These are phyloP conservation scores for Pocota personata DNA, from an alignment of 2,888 invertebrate genomes.

Conservation along the genomic window DNA sequence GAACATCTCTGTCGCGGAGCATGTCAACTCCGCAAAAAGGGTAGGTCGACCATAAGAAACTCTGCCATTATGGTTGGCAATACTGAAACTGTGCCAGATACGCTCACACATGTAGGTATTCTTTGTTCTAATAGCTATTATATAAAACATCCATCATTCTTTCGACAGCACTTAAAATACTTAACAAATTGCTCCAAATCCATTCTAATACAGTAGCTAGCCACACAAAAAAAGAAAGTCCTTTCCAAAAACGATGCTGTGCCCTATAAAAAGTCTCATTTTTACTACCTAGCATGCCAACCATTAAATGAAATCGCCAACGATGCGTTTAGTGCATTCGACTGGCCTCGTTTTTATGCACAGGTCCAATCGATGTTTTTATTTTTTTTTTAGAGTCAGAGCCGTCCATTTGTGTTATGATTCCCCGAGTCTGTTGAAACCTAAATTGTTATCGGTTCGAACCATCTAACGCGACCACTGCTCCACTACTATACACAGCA, in stretches of 20 bases:
- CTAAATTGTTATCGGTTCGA: conserved; percentile 56
- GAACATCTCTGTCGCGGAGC: no score
- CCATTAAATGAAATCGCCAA: conserved; percentile 44
- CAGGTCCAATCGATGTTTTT: neutral
- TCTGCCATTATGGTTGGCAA: no score
- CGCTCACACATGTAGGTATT: no score
- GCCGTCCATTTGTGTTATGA: conserved; percentile 56
- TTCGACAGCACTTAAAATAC: conserved; percentile 9
- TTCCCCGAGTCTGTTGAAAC: conserved; percentile 54
- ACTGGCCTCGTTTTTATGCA: neutral
- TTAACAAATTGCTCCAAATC: conserved; percentile 21
- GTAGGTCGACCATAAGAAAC: no score
- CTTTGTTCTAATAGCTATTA: no score
- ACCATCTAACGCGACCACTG: neutral
- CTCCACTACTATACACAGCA: neutral
- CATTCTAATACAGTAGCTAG: neutral
- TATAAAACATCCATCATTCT: conserved; percentile 8
- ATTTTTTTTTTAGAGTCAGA: conserved; percentile 23
- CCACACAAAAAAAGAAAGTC: neutral
- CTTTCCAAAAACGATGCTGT: neutral
- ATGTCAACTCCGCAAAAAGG: no score
- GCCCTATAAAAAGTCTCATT: neutral
- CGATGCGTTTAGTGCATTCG: conserved; percentile 47
- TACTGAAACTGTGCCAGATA: no score
- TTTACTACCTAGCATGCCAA: conserved; percentile 15